Evolutionary conservation across 2,797 vertebrate species (phyloP).

Genomic region (Eospalax fontanierii): DNA sequence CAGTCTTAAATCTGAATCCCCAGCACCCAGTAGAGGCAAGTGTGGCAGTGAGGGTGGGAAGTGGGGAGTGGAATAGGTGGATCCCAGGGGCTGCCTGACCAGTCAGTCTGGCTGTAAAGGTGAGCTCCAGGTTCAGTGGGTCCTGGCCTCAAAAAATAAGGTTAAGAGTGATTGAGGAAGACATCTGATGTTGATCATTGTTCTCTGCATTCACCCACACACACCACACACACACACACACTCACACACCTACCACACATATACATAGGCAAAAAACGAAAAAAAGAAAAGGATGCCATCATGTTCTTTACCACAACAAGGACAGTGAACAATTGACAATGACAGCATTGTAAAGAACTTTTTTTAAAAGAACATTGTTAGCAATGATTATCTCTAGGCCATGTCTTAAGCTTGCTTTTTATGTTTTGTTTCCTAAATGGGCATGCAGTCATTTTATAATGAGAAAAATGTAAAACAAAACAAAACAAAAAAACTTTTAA

Average conservation of each 20-base stretch:
- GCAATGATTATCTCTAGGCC: neutral
- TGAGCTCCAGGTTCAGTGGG: no score
- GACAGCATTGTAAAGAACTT: neutral
- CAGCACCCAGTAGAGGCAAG: no score
- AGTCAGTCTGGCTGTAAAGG: neutral
- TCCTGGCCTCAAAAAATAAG: neutral
- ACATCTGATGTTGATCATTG: neutral
- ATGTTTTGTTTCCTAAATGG: conserved; percentile 26
- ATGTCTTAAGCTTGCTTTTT: no score
- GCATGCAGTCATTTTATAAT: neutral
- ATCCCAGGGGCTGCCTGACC: neutral
- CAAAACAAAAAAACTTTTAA: neutral
- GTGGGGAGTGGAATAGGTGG: no score
- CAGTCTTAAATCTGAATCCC: neutral
- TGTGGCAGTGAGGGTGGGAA: no score
- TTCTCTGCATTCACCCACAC: no score
- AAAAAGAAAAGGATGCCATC: neutral
- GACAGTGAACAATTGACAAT: neutral
- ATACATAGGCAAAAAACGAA: neutral
- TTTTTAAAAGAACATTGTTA: neutral
- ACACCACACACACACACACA: neutral
- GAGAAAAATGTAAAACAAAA: neutral
- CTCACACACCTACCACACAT: neutral
- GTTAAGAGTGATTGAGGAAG: neutral
- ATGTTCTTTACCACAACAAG: neutral